Evolutionary conservation across 2,888 invertebrate genomes (phyloP), one percentile per base, ranked within the genome.

Genomic region (Eristalis pertinax): DNA sequence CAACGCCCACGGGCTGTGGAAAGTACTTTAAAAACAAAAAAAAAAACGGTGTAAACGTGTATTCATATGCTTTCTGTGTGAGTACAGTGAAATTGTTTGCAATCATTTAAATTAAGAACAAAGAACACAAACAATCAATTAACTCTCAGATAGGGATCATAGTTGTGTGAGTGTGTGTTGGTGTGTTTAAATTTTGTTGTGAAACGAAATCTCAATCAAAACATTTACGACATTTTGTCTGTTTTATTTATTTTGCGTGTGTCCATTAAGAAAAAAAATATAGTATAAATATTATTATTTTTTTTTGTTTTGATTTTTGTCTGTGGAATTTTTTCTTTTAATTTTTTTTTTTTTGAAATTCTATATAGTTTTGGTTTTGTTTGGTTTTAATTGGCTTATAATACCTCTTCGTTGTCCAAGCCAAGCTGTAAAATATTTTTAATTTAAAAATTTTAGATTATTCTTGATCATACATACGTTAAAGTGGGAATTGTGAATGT

Each of bases 331-430:
- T 19, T 50, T n/a, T 10, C 7, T 50, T 50, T 50, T 19, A 1
- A 19, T 50, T n/a, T 10, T 19, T 50, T 50, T 50, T 50, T 50
- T 19, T 50, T 19, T 50, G 5, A 19, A 50, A 19, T 75, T 65
- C 72, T 81, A 65, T 81, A 69, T 70, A 56, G 76, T 73, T 78
- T 77, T 67, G 41, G 56, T 67, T 69, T 78, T 78, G 75, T 78
- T 56, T 80, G 19, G 63, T 88, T 86, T 83, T 73, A 86, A 89
- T 80, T 90, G 89, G 89, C 91, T 91, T 90, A 90, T 90, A 94
- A 94, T 96, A 97, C 97, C 97, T 97, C 97, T 95, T 97, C 97
- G 95, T 96, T 96, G 96, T 97, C 96, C 96, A 97, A 96, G 96
- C 96, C 96, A 96, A 96, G 96, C 96, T 97, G 96, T 95, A 95